These are phyloP conservation scores for Tenthredo mesomela DNA, from an alignment of 2,888 invertebrate genomes.

Conservation along the genomic window DNA sequence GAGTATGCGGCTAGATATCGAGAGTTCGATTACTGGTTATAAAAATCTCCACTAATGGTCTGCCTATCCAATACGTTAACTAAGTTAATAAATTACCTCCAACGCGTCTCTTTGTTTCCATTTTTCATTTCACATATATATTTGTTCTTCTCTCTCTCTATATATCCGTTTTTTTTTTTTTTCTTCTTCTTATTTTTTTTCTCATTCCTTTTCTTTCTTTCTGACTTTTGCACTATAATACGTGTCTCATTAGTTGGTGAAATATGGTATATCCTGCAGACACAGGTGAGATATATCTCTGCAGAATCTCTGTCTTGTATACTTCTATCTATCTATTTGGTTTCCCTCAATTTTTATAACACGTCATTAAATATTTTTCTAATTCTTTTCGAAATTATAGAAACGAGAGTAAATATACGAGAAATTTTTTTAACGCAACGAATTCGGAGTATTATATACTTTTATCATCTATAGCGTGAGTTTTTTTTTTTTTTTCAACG, in stretches of 20 bases:
- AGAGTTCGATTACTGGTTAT: not conserved
- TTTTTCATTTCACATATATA: not conserved
- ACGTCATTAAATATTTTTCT: too few relatives aligned
- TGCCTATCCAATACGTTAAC: not conserved
- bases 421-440: too few relatives aligned
- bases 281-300: not conserved
- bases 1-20: not conserved
- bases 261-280: not conserved
- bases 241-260: conserved; percentile 46
- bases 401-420: too few relatives aligned
- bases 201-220: not conserved
- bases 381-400: too few relatives aligned
- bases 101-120: not conserved
- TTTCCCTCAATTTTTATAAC: not conserved
- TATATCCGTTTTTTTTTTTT: not conserved
- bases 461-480: too few relatives aligned
- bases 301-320: too few relatives aligned
- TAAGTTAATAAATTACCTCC: not conserved
- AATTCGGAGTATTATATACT: too few relatives aligned
- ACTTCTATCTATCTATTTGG: too few relatives aligned
- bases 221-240: not conserved
- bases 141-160: not conserved
- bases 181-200: not conserved
- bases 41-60: conserved; percentile 8
- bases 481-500: not conserved